These are phyloP conservation scores for Aldabrachelys gigantea DNA, from an alignment of 2,113 vertebrate genomes.

Conservation along the genomic window DNA sequence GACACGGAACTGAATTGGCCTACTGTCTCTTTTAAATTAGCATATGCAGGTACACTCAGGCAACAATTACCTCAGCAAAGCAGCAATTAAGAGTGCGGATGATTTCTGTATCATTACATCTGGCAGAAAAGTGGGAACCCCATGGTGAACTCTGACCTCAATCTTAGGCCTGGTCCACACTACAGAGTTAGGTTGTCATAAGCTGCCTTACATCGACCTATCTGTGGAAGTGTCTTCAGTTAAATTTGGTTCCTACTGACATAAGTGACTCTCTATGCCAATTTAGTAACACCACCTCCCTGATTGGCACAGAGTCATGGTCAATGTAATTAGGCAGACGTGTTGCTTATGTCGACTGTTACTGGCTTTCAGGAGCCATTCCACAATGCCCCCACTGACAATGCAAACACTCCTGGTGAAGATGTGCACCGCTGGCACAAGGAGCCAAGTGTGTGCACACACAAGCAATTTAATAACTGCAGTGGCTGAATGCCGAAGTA, in stretches of 20 bases:
- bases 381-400: background rate
- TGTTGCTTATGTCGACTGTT: background rate
- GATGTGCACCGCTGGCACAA: background rate
- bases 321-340: background rate
- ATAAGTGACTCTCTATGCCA: background rate
- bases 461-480: background rate
- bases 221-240: background rate
- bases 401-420: background rate
- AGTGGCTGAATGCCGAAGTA: background rate
- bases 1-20: background rate
- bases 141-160: background rate
- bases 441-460: background rate
- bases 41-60: background rate
- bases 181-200: background rate
- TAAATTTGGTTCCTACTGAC: background rate
- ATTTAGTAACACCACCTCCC: background rate
- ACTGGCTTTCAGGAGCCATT: background rate
- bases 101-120: background rate
- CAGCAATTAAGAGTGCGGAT: background rate
- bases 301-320: background rate
- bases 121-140: background rate
- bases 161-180: background rate
- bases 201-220: background rate
- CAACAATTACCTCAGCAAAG: background rate
- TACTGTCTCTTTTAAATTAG: background rate